Conservation (phyloP, 1,140 invertebrate species). For the Trachymyrmex septentrionalis region DNA sequence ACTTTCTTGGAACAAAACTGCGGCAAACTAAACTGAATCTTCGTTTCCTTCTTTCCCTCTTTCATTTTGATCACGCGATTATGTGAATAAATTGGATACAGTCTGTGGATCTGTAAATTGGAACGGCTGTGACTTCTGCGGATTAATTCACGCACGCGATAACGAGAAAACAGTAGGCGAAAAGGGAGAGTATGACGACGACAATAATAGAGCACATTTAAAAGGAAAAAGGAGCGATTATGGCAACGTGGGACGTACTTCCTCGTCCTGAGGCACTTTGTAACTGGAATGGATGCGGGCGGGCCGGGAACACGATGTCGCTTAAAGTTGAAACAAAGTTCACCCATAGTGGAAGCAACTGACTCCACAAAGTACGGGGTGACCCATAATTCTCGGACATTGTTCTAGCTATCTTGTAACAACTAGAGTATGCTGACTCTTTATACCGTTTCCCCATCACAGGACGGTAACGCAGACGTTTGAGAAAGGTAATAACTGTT, state of each 20-base stretch:
- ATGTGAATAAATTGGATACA: background rate
- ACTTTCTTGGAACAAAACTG: background rate
- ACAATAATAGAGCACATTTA: conserved; percentile 71
- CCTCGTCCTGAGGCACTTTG: conserved; percentile 70
- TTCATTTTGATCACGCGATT: conserved; percentile 1
- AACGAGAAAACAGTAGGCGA: conserved; percentile 34
- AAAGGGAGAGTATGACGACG: conserved; percentile 42
- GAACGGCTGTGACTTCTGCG: background rate
- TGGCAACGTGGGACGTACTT: conserved; percentile 65
- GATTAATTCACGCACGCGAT: conserved; percentile 36
- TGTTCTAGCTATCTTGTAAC: conserved; percentile 31
- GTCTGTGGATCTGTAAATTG: background rate
- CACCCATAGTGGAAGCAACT: conserved; percentile 43
- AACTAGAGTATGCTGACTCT: conserved; percentile 26
- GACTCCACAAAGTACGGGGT: conserved; percentile 55
- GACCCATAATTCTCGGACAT: conserved; percentile 61
- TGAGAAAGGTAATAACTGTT: background rate
- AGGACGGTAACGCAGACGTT: background rate
- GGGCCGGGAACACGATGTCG: conserved; percentile 71
- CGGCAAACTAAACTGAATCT: background rate
- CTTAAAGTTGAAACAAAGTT: conserved; percentile 77
- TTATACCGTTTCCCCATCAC: background rate
- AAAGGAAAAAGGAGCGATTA: conserved; percentile 72
- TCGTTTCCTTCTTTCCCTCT: background rate
- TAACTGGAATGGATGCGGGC: conserved; percentile 75